Percentiles rank a stretch among this genome's conserved stretches.
Evolutionary conservation across 2,888 invertebrate species (phyloP).

Genomic region (Selenia dentaria): DNA sequence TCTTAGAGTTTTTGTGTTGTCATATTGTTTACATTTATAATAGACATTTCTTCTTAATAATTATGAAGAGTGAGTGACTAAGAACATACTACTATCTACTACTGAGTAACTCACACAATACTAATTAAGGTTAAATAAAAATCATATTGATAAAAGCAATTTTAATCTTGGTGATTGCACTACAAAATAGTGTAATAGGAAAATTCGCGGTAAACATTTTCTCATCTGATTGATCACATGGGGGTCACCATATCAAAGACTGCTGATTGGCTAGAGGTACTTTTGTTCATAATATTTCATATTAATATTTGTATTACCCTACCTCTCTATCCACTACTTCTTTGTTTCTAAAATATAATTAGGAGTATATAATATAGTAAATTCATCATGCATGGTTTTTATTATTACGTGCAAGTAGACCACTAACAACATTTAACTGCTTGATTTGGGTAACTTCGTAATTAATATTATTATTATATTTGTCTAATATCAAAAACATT

Average conservation of each 20-base stretch:
- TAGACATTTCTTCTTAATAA: conserved; percentile 34
- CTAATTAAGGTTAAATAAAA: conserved; percentile 11
- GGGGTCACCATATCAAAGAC: conserved; percentile 78
- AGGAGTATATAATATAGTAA: too few relatives aligned
- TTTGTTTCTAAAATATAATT: too few relatives aligned
- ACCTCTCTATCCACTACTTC: too few relatives aligned
- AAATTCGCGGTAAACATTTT: not conserved
- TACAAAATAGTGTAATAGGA: not conserved
- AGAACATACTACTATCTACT: too few relatives aligned
- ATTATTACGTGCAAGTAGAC: too few relatives aligned
- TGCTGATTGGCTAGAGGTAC: conserved; percentile 68
- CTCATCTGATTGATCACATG: conserved; percentile 67
- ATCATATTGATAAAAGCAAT: conserved; percentile 12
- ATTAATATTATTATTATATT: too few relatives aligned
- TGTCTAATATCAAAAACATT: too few relatives aligned
- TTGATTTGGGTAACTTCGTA: too few relatives aligned
- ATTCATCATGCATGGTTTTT: too few relatives aligned
- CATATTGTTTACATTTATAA: conserved; percentile 43
- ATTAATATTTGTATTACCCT: not conserved
- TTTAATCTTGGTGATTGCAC: conserved; percentile 7
- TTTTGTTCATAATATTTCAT: conserved; percentile 16
- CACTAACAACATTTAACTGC: too few relatives aligned
- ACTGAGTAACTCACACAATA: conserved; percentile 40
- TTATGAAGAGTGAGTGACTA: conserved; percentile 20
- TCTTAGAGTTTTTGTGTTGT: conserved; percentile 63